phyloP scores from a whole-genome alignment of 2,888 invertebrate species.

The Synergus japonicus region DNA sequence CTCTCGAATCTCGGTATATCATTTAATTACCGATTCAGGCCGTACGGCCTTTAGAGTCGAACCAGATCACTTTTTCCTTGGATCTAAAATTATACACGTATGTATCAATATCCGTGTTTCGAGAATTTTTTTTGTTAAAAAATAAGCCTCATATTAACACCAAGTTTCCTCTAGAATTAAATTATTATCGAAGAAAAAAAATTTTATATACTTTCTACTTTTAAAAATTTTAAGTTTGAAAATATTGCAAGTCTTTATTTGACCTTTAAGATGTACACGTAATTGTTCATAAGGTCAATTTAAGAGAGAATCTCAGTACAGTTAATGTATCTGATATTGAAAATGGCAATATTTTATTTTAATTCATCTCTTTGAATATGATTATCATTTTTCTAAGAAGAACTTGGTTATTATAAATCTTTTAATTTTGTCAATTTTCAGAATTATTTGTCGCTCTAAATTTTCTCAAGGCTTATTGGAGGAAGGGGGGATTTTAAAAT shows the following conservation, averaged over 20 bases:
- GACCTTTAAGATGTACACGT: not conserved
- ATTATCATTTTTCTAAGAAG: not conserved
- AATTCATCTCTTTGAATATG: not conserved
- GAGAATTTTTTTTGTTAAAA: not conserved
- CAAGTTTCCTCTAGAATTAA: not conserved
- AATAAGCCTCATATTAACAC: not conserved
- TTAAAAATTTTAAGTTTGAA: not conserved
- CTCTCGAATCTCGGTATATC: not conserved
- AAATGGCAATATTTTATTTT: not conserved
- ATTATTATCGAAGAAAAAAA: not conserved
- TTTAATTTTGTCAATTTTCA: not conserved
- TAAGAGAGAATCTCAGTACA: not conserved
- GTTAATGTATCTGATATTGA: not conserved
- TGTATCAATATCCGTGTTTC: conserved; percentile 10
- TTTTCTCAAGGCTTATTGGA: not conserved
- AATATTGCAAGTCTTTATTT: not conserved
- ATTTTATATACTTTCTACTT: not conserved
- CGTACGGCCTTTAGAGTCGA: conserved; percentile 16
- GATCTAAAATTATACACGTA: conserved; percentile 17
- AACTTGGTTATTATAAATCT: not conserved
- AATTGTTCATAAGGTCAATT: not conserved
- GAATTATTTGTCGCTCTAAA: not conserved
- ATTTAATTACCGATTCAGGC: not conserved
- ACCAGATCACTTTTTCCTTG: conserved; percentile 31
- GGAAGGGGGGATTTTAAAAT: not conserved